Base-by-base conservation (phyloP, 2,888 invertebrate species). In the Coelinius sp. region DNA sequence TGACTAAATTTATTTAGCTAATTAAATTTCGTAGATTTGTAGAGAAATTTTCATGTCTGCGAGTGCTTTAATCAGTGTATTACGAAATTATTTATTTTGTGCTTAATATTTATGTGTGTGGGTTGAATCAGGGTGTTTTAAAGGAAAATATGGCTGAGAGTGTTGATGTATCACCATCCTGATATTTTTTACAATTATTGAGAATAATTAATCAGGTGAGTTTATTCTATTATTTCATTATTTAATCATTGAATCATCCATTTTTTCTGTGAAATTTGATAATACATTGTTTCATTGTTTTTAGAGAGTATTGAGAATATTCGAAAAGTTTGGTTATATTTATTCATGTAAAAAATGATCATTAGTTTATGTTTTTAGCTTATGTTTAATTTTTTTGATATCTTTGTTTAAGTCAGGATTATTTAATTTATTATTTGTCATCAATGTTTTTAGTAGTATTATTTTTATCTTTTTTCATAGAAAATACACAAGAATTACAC, bases 151-250 rank as follows among this genome's bases (percentile, higher is more conserved):
- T 86, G 85, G 78, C 80, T 77, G 78, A 75, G 67, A 77, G 76
- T 71, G 79, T 80, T 84, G 83, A 86, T 84, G 83, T 83, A 80
- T 86, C 84, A 77, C 80, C 81, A 80, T 85, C 84, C 82, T 85
- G 85, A 85, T 84, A 81, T 76, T 76, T 81, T 70, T 71, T 71
- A 67, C 25, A 27, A 56, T 56, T 27, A 77, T 77, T 69, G 74
- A 79, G 80, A 80, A 44, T 14, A 14, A 14, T 27, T 56, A 82
- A 81, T 80, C 80, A 83, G 79, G 84, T 84, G 81, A 75, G 44
- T 69, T 70, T 12, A 12, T 20, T 6, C 8, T 6, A 22, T 5
- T 49, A 52, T 27, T 56, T 5, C 14, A 44, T 8, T 17, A 25
- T 7, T 49, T 41, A 8, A 7, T 63, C 7, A 0, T n/a, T 35